Evolutionary conservation across 2,888 invertebrate species (phyloP).

Genomic region (Caenorhabditis angaria): DNA sequence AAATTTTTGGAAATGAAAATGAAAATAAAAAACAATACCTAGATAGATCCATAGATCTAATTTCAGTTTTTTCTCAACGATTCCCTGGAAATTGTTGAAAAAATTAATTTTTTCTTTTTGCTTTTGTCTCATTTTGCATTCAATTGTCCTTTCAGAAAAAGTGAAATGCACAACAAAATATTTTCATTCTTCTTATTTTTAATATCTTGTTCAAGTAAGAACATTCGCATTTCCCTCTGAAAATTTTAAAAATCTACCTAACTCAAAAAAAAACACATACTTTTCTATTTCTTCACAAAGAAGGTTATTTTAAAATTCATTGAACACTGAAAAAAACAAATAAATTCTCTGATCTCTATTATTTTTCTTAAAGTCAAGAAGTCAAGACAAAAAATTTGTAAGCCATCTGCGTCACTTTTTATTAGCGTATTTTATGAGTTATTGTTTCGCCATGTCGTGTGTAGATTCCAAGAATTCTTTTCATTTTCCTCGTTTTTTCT

Average conservation of each 20-base stretch:
- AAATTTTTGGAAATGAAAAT: too few relatives aligned
- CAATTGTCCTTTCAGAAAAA: conserved; percentile 10
- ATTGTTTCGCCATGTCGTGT: too few relatives aligned
- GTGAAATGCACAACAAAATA: conserved; percentile 14
- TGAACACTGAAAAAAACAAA: conserved; percentile 6
- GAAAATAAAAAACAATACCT: too few relatives aligned
- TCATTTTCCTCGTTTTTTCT: not conserved
- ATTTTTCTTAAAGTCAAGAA: not conserved
- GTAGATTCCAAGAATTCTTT: conserved; percentile 5
- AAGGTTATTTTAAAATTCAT: conserved; percentile 7
- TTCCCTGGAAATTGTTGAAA: not conserved
- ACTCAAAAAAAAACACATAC: too few relatives aligned
- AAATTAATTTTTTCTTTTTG: not conserved
- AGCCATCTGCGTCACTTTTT: too few relatives aligned
- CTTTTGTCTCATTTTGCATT: not conserved
- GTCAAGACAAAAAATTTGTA: too few relatives aligned
- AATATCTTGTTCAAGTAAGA: too few relatives aligned
- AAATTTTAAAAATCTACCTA: not conserved
- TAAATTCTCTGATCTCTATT: conserved; percentile 8
- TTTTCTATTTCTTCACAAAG: too few relatives aligned
- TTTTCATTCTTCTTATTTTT: not conserved
- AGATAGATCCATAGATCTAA: not conserved
- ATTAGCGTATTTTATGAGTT: too few relatives aligned
- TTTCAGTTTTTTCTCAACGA: not conserved
- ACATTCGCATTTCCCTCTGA: too few relatives aligned